Evolutionary conservation across 1,140 invertebrate genomes (phyloP).

Genomic region (Drosophila pseudoananassae): DNA sequence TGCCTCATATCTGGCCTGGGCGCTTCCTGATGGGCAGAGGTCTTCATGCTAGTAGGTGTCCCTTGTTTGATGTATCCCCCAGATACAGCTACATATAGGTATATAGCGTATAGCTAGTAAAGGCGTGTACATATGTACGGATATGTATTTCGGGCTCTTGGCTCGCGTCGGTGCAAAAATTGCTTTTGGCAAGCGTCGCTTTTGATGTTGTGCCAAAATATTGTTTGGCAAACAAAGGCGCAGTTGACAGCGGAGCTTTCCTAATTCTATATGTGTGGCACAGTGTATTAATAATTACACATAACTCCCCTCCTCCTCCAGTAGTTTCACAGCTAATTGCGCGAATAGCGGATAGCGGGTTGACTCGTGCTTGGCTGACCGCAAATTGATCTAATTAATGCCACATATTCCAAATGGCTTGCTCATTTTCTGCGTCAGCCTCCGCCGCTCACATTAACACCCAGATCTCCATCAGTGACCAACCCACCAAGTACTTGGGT

Average conservation of each 20-base stretch:
- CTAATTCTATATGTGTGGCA: conserved; percentile 15
- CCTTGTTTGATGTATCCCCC: conserved; percentile 53
- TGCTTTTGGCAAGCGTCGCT: conserved; percentile 75
- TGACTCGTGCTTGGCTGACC: conserved; percentile 55
- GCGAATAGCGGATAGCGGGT: conserved; percentile 35
- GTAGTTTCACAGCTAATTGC: conserved; percentile 55
- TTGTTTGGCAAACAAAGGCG: conserved; percentile 75
- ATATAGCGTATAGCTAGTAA: conserved; percentile 2
- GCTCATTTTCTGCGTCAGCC: conserved; percentile 29
- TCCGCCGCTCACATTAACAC: conserved; percentile 26
- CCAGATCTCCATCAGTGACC: conserved; percentile 37
- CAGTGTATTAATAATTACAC: conserved; percentile 36
- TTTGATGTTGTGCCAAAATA: conserved; percentile 78
- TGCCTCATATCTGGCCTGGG: conserved; percentile 47
- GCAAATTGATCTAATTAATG: conserved; percentile 77
- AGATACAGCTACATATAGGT: conserved; percentile 2
- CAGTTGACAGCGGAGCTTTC: conserved; percentile 47
- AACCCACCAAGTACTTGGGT: conserved; percentile 16
- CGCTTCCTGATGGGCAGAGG: conserved; percentile 58
- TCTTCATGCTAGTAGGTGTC: conserved; percentile 53
- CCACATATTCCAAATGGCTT: conserved; percentile 67
- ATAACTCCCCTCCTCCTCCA: conserved; percentile 12
- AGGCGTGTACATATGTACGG: conserved; percentile 18
- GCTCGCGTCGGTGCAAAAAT: conserved; percentile 65
- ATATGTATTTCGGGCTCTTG: conserved; percentile 43